Conservation (phyloP, 2,888 invertebrate species). For the Eurytoma californica region DNA sequence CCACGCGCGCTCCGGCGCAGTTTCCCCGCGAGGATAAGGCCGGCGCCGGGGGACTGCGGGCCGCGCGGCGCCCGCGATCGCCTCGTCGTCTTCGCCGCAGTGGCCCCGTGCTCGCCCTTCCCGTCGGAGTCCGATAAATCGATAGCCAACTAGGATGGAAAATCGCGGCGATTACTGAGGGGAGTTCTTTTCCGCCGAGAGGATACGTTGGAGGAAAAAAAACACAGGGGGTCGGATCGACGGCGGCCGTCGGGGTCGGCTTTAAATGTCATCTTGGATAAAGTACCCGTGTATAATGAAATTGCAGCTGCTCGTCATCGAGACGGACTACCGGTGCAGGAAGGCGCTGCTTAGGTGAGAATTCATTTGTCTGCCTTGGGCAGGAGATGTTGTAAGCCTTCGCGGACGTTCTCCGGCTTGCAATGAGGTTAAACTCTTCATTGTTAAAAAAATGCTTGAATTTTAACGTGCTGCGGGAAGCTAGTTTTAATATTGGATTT, state of each 20-base stretch:
- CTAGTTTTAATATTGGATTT: too few species aligned
- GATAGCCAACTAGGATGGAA: conserved; percentile 28
- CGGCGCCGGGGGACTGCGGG: too few species aligned
- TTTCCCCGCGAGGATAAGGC: too few species aligned
- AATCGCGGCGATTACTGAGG: conserved; percentile 4
- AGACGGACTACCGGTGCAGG: conserved; percentile 72
- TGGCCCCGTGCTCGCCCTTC: background rate
- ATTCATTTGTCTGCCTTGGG: background rate
- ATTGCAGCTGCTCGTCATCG: conserved; percentile 72
- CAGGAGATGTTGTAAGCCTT: background rate
- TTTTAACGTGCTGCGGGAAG: too few species aligned
- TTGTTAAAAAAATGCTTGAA: too few species aligned
- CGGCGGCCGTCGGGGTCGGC: background rate
- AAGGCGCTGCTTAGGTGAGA: conserved; percentile 71
- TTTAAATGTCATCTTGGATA: conserved; percentile 29
- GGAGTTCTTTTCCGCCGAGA: too few species aligned
- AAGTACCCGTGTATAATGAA: conserved; percentile 70
- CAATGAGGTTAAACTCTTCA: too few species aligned
- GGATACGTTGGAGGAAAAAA: background rate
- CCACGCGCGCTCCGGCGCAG: too few species aligned
- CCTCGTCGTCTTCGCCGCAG: background rate
- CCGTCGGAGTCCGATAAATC: conserved; percentile 16
- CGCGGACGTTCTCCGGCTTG: background rate
- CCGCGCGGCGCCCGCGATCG: background rate
- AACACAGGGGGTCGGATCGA: background rate